A percentile compares a stretch with the other conserved stretches of the same genome.
These are phyloP conservation scores for Ammodytes marinus DNA, from an alignment of 2,113 vertebrate species.

Conservation along the genomic window DNA sequence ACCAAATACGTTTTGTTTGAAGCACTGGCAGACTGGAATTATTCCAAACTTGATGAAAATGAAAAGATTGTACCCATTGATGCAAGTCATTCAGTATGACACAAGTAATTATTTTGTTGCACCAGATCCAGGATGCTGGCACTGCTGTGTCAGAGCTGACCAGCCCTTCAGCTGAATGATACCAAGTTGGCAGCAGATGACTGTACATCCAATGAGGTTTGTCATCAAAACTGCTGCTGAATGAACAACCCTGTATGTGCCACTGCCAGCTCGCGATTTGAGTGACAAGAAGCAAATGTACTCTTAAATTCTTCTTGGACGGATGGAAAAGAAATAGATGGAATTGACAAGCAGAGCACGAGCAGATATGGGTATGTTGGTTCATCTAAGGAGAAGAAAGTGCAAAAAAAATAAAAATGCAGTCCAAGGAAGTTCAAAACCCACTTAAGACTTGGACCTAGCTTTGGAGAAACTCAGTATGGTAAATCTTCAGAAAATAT, in stretches of 20 bases:
- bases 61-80: constrained; percentile 48
- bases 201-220: constrained; percentile 60
- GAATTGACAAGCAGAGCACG: not conserved
- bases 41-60: constrained; percentile 55
- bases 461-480: constrained; percentile 10
- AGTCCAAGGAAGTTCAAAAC: constrained; percentile 2
- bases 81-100: constrained; percentile 61
- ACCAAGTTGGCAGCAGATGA: constrained; percentile 67
- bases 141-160: constrained; percentile 60
- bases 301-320: not conserved
- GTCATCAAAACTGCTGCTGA: constrained; percentile 47
- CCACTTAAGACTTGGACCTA: constrained; percentile 13
- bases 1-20: not conserved
- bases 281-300: constrained; percentile 25
- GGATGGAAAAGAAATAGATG: constrained; percentile 58
- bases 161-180: constrained; percentile 67
- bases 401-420: not conserved
- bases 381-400: not conserved
- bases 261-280: constrained; percentile 16
- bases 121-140: constrained; percentile 69
- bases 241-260: not conserved
- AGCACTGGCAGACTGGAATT: constrained; percentile 13
- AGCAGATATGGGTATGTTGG: not conserved
- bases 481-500: not conserved
- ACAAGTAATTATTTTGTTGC: constrained; percentile 65